phyloP scores from a whole-genome alignment of 2,888 invertebrate genomes.

The Agriotes lineatus region DNA sequence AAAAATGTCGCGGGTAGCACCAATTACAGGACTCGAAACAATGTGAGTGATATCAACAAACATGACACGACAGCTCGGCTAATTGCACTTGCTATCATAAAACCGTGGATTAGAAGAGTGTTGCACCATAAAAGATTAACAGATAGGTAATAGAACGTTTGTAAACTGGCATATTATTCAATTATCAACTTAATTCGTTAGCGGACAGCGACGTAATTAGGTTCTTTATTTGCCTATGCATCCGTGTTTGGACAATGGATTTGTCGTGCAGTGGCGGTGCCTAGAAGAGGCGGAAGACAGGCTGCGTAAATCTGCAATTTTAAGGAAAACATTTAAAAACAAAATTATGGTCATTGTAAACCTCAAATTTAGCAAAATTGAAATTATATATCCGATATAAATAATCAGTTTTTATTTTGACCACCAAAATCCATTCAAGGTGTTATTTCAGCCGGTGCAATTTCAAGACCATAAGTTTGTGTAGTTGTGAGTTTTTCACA shows the following conservation, averaged over 20 bases:
- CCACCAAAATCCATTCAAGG: too few species aligned
- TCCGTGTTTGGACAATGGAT: neutral
- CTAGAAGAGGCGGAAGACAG: too few species aligned
- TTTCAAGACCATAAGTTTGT: too few species aligned
- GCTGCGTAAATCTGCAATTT: too few species aligned
- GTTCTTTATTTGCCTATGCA: neutral
- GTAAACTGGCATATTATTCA: conserved; percentile 22
- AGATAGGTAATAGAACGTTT: conserved; percentile 22
- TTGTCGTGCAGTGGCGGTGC: neutral
- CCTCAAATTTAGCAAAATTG: too few species aligned
- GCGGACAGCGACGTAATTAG: conserved; percentile 9
- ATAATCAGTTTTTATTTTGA: too few species aligned
- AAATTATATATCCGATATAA: too few species aligned
- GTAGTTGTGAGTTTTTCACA: too few species aligned
- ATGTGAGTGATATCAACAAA: conserved; percentile 36
- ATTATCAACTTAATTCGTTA: conserved; percentile 20
- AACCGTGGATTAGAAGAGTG: conserved; percentile 3
- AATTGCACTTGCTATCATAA: conserved; percentile 25
- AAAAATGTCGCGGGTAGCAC: conserved; percentile 58
- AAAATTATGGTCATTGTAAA: too few species aligned
- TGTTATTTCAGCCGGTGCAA: too few species aligned
- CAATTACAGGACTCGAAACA: conserved; percentile 52
- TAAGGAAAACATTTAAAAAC: too few species aligned
- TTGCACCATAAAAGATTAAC: conserved; percentile 6
- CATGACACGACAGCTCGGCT: conserved; percentile 31